phyloP scores from a whole-genome alignment of 2,113 vertebrate genomes.

The Bos javanicus region DNA sequence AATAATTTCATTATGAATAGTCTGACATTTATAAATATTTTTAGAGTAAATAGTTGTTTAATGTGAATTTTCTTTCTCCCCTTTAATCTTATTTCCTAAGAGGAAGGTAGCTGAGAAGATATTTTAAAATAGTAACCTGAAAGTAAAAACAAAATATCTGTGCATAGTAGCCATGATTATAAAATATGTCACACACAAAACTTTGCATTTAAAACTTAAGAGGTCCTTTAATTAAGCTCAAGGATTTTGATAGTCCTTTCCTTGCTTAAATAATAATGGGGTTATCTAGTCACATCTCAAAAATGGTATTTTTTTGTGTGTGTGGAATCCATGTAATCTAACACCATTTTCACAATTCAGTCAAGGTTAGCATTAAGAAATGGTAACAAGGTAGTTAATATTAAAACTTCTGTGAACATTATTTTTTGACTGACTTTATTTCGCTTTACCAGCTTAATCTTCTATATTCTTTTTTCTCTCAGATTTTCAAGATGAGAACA shows the following conservation, averaged over 20 bases:
- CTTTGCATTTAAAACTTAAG: constrained; percentile 19
- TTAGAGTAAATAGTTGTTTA: not conserved
- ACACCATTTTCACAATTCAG: constrained; percentile 34
- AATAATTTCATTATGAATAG: not conserved
- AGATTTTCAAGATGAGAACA: not conserved
- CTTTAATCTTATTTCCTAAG: not conserved
- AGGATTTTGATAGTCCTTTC: not conserved
- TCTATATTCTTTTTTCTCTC: not conserved
- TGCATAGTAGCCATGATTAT: not conserved
- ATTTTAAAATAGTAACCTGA: not conserved
- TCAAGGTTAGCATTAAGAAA: not conserved
- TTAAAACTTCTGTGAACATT: not conserved
- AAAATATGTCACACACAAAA: not conserved
- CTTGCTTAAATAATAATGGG: not conserved
- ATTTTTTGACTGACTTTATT: not conserved
- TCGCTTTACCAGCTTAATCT: not conserved
- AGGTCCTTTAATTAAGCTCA: not conserved
- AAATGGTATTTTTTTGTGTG: not conserved
- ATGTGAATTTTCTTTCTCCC: not conserved
- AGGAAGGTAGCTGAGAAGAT: not conserved
- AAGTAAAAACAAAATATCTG: not conserved
- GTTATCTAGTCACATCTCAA: not conserved
- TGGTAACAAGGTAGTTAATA: not conserved
- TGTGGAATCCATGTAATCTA: not conserved
- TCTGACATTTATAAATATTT: not conserved